These are phyloP conservation scores for Chloroclystis v-ata DNA, from an alignment of 2,888 invertebrate species.

Conservation along the genomic window DNA sequence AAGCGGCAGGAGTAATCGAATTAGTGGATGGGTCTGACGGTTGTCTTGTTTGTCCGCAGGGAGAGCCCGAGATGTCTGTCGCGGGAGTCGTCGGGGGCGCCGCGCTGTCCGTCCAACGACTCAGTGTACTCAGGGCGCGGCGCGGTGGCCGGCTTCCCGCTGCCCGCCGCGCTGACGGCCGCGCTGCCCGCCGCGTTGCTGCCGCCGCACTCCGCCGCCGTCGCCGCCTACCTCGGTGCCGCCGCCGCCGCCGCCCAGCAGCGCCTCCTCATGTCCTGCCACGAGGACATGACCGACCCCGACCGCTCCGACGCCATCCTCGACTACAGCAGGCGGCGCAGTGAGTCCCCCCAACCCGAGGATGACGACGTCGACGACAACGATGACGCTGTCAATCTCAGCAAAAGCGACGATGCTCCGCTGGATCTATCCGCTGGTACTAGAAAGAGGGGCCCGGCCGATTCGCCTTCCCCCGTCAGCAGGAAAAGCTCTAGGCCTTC, in stretches of 20 bases:
- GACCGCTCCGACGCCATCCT: constrained; percentile 82
- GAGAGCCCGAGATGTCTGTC: constrained; percentile 91
- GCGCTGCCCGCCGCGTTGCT: constrained; percentile 84
- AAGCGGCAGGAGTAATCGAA: constrained; percentile 36
- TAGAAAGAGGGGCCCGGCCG: constrained; percentile 84
- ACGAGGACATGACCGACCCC: constrained; percentile 82
- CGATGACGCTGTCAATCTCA: constrained; percentile 84
- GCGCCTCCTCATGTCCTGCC: constrained; percentile 86
- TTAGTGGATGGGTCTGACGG: constrained; percentile 38
- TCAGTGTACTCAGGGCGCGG: constrained; percentile 84
- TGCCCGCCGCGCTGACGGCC: constrained; percentile 80
- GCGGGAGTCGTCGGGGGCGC: constrained; percentile 86
- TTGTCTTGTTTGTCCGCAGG: constrained; percentile 79
- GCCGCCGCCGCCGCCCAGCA: constrained; percentile 86
- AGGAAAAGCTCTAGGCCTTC: constrained; percentile 82
- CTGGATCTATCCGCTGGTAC: constrained; percentile 88
- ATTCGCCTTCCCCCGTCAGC: constrained; percentile 79
- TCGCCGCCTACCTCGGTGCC: constrained; percentile 88
- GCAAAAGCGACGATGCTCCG: constrained; percentile 84
- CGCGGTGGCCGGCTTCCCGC: constrained; percentile 62
- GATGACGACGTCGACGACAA: constrained; percentile 75
- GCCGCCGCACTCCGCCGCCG: constrained; percentile 88
- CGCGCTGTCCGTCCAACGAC: constrained; percentile 87
- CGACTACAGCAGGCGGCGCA: constrained; percentile 89
- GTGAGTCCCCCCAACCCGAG: constrained; percentile 65